Base-by-base conservation (phyloP, 2,888 invertebrate genomes). In the Drosophila stalkeri region DNA sequence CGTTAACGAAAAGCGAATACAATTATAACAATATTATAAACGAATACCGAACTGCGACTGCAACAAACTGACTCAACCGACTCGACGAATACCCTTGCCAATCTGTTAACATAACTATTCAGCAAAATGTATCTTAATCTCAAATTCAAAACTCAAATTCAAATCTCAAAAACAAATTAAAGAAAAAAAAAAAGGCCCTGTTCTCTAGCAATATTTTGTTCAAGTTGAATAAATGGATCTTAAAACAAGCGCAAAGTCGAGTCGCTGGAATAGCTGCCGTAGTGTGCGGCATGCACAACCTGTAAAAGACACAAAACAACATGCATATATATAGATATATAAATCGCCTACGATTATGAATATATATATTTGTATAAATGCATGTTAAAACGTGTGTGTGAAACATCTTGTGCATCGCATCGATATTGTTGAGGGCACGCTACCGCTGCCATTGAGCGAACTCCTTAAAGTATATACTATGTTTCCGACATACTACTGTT, bases 171-270 rank as follows among this genome's bases (percentile, higher is more conserved):
- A 27, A 27, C 23, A 23, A 23, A n/a, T n/a, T n/a, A 23, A 23
- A 23, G 2, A 27, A 5, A 27, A 37, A 47, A 16, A 33, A 46
- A 51, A 77, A 81, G 82, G 91, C 91, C 91, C 90, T 74, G 75
- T 81, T 87, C 81, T 89, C 86, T 90, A 91, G 90, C 91, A 90
- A 91, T 90, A 90, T 91, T 91, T 91, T 85, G 75, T 76, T 77
- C 76, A 86, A 88, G 83, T 77, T 82, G 69, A 77, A 79, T 82
- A 86, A 51, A 83, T 83, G 81, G 77, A 86, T 86, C 79, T 86
- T 67, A 82, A 77, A 86, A 78, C 75, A 88, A 86, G 80, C 88
- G 73, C 66, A 74, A 76, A 77, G 83, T 90, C 67, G 90, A 86
- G 90, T 86, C 90, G 75, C 84, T 89, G 84, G 56, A 90, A 90